These are phyloP conservation scores for Agrilus planipennis DNA, from an alignment of 1,140 invertebrate species.

Conservation along the genomic window DNA sequence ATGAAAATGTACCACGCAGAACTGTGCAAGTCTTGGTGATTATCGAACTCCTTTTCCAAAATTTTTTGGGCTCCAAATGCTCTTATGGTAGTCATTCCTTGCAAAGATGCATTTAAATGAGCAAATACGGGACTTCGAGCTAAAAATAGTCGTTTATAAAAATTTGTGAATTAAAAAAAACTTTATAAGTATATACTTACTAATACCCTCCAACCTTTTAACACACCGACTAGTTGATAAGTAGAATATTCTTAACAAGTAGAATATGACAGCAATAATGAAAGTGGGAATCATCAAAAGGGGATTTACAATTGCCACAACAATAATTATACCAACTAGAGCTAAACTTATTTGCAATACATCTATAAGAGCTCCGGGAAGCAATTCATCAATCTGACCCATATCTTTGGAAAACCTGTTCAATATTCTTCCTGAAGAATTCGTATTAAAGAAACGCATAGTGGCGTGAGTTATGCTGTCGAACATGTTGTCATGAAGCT, in stretches of 20 bases:
- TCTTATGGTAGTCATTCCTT: conserved; percentile 56
- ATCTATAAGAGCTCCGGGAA: conserved; percentile 69
- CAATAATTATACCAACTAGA: conserved; percentile 60
- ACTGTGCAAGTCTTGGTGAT: conserved; percentile 50
- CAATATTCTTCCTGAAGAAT: conserved; percentile 61
- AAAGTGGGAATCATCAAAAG: conserved; percentile 59
- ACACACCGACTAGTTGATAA: conserved; percentile 69
- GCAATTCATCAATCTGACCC: conserved; percentile 68
- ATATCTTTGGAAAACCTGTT: conserved; percentile 66
- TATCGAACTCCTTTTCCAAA: too few species aligned
- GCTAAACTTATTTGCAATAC: conserved; percentile 41
- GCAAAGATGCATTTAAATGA: conserved; percentile 52
- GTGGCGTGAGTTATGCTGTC: conserved; percentile 62
- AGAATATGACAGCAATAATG: conserved; percentile 57
- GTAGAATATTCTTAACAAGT: conserved; percentile 61
- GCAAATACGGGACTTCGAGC: conserved; percentile 52
- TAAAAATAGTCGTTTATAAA: conserved; percentile 11
- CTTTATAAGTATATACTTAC: conserved; percentile 61
- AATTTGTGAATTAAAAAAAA: background rate
- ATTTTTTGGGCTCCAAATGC: conserved; percentile 44
- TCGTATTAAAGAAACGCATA: conserved; percentile 82
- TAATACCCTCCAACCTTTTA: conserved; percentile 75
- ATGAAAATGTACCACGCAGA: conserved; percentile 56
- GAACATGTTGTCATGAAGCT: conserved; percentile 75
- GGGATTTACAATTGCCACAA: conserved; percentile 62